Evolutionary conservation across 2,797 vertebrate species (phyloP), one percentile per base, ranked within the genome.

Genomic region (Alfaro cultratus): DNA sequence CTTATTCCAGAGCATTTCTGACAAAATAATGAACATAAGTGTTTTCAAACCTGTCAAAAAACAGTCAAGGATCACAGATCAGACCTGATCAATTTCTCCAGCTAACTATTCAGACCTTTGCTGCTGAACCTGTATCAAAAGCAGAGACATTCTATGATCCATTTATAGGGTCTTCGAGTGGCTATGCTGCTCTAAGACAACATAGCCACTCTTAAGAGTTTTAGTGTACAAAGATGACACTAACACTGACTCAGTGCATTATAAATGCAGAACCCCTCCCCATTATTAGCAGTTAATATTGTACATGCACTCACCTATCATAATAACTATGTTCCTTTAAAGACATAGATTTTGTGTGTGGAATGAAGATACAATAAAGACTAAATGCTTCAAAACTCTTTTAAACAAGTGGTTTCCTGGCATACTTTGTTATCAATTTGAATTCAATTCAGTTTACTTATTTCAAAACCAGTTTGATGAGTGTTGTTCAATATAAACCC

Each of bases 221-320:
- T 9, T 68, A 36, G 15, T 49, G 73, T 76, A 26, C 75, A 41
- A 15, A 41, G 39, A 4, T 0, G 47, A 23, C n/a, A 18, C 15
- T 71, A 77, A 85, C 78, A 57, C 80, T 78, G 57, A 47, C 46
- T 70, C 68, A 74, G 10, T 76, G 36, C 18, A 62, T 57, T n/a
- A 46, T 82, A 51, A 62, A 2, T 78, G 43, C 41, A 71, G 41
- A 21, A 29, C 12, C 39, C 1, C 0, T 11, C 12, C 12, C 41
- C 26, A 43, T 43, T 71, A 71, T 45, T 45, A 29, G 26, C 68
- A 43, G 49, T 53, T 53, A n/a, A 29, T 12, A 6, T n/a, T 60
- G 12, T 57, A 57, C 11, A 29, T 57, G 13, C 21, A n/a, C 12
- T 23, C 39, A 70, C 39, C 39, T 41, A 34, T 1, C 15, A 64